Conservation (phyloP, 2,113 vertebrate species). For the Marmota flaviventris region DNA sequence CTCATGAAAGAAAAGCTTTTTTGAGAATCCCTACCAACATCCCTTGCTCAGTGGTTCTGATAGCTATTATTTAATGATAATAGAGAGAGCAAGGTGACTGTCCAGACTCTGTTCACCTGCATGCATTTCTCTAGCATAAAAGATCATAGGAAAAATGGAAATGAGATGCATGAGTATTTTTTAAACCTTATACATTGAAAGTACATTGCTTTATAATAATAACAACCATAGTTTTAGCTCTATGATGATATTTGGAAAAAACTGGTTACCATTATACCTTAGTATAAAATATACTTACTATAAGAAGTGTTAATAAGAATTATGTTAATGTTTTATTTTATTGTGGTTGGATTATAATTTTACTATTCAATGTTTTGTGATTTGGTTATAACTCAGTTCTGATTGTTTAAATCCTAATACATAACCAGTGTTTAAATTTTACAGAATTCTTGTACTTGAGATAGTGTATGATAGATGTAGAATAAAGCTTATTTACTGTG, state of each 20-base stretch:
- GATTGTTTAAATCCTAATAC: neutral
- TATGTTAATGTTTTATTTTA: conserved; percentile 31
- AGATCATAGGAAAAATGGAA: neutral
- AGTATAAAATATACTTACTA: neutral
- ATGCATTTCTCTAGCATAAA: neutral
- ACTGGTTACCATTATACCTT: neutral
- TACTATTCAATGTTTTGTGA: neutral
- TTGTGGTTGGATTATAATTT: conserved; percentile 4
- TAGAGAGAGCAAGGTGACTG: neutral
- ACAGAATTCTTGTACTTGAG: neutral
- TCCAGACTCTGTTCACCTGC: neutral
- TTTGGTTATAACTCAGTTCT: neutral
- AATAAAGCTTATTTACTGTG: neutral
- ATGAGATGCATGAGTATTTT: neutral
- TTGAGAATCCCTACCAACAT: neutral
- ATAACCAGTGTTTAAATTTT: neutral
- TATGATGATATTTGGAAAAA: conserved; percentile 11
- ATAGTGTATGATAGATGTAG: neutral
- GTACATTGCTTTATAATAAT: neutral
- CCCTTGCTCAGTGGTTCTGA: neutral
- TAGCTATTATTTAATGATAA: neutral
- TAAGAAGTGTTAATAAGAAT: neutral
- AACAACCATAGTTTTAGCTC: neutral
- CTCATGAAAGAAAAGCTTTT: neutral
- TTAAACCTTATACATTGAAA: neutral